Conservation (phyloP, 1,140 invertebrate genomes). For the Stegodyphus mimosarum region DNA sequence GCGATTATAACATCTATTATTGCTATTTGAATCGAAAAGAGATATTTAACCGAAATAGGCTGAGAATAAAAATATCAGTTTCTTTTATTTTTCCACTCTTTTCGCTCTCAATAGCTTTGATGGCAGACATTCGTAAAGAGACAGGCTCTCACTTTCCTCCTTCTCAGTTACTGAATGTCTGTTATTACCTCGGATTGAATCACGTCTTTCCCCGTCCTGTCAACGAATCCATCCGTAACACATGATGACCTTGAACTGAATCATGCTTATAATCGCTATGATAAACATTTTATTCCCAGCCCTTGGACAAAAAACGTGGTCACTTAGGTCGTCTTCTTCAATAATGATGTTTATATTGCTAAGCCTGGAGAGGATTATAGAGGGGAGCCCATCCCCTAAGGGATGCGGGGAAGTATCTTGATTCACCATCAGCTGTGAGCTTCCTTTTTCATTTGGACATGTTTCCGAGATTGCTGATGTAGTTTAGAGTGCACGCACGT, state of each 20-base stretch:
- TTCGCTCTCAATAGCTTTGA: no score
- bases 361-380: slow-evolving; percentile 42
- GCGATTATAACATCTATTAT: no score
- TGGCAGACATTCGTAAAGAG: no score
- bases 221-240: slow-evolving; percentile 18
- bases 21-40: no score
- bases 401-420: slow-evolving; percentile 28
- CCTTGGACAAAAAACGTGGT: slow-evolving; percentile 13
- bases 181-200: no score
- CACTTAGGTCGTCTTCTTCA: slow-evolving; percentile 33
- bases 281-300: slow-evolving; percentile 45
- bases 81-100: no score
- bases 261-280: slow-evolving; percentile 39
- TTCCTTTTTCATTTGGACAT: no score
- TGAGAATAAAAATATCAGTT: no score
- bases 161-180: no score
- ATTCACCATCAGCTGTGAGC: slow-evolving; percentile 31
- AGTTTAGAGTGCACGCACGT: no score
- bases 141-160: neutral
- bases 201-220: neutral
- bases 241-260: slow-evolving; percentile 43
- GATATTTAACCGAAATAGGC: no score
- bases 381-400: slow-evolving; percentile 26
- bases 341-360: slow-evolving; percentile 58
- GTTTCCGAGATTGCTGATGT: no score